Conservation (phyloP, 2,113 vertebrate genomes). For the Desmodus rotundus region DNA sequence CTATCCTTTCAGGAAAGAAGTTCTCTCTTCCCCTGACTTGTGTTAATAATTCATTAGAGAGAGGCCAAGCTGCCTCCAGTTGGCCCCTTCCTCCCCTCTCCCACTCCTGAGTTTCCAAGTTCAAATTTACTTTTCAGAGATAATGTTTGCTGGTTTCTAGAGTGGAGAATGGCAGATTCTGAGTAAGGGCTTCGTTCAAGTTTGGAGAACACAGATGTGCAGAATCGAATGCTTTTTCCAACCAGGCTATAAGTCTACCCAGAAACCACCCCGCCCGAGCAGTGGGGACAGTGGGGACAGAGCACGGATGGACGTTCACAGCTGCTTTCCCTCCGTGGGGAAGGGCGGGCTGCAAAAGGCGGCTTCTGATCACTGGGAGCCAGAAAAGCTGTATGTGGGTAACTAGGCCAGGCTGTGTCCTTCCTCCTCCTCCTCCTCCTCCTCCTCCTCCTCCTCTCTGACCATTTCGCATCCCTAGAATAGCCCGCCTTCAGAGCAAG, state of each 20-base stretch:
- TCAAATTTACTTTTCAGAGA: neutral
- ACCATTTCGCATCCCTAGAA: neutral
- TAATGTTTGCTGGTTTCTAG: neutral
- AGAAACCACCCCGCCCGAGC: neutral
- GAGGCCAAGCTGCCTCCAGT: neutral
- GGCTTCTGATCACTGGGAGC: neutral
- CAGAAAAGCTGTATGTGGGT: neutral
- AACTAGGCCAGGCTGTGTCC: neutral
- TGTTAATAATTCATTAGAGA: neutral
- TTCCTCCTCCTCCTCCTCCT: neutral
- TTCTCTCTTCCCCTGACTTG: neutral
- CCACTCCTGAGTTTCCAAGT: neutral
- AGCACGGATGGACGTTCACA: accelerated
- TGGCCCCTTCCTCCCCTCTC: no score
- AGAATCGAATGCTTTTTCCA: neutral
- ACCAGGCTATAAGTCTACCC: neutral
- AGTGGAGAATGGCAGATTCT: neutral
- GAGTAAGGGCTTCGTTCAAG: neutral
- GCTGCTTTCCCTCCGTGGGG: neutral
- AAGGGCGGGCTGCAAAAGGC: neutral
- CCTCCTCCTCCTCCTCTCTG: neutral
- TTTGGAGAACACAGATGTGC: neutral
- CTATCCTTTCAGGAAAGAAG: neutral
- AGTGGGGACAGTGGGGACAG: neutral
- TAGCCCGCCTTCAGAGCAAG: accelerated